These are phyloP conservation scores for Saccopteryx leptura DNA, from an alignment of 2,113 vertebrate genomes.

Conservation along the genomic window DNA sequence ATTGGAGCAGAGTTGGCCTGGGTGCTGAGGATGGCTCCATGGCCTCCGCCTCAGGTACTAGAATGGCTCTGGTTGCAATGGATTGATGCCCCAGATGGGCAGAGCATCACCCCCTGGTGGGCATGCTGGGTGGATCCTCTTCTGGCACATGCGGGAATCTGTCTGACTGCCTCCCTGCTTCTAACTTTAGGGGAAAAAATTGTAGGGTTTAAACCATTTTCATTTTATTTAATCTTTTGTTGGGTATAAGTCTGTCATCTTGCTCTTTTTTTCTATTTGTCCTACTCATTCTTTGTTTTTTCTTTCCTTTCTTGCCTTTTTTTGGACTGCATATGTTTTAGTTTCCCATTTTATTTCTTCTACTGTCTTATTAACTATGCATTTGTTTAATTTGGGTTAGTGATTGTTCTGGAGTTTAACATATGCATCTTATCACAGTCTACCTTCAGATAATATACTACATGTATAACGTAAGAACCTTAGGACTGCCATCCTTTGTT, in stretches of 20 bases:
- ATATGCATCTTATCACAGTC: not conserved
- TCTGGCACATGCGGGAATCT: too few relatives aligned
- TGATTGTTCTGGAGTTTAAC: not conserved
- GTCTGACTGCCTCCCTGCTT: too few relatives aligned
- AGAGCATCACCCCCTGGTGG: too few relatives aligned
- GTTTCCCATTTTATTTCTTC: not conserved
- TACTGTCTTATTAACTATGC: not conserved
- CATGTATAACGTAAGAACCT: not conserved
- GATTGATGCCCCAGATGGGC: too few relatives aligned
- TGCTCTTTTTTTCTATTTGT: conserved; percentile 12
- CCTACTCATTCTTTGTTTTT: not conserved
- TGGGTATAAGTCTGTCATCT: not conserved
- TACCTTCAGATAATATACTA: not conserved
- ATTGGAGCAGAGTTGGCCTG: too few relatives aligned
- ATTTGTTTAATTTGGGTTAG: not conserved
- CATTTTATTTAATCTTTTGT: not conserved
- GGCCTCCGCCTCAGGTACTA: too few relatives aligned
- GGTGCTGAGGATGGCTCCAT: too few relatives aligned
- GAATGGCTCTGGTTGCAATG: too few relatives aligned
- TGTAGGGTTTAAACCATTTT: conserved; percentile 2
- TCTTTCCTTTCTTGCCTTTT: not conserved
- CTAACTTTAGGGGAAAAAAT: not conserved
- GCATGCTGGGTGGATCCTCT: too few relatives aligned
- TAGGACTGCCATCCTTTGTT: not conserved
- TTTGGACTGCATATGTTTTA: not conserved